Percentiles rank a stretch among this genome's conserved stretches.
These are phyloP conservation scores for Siphonodentalium dalli DNA, from an alignment of 2,888 invertebrate species.

Conservation along the genomic window DNA sequence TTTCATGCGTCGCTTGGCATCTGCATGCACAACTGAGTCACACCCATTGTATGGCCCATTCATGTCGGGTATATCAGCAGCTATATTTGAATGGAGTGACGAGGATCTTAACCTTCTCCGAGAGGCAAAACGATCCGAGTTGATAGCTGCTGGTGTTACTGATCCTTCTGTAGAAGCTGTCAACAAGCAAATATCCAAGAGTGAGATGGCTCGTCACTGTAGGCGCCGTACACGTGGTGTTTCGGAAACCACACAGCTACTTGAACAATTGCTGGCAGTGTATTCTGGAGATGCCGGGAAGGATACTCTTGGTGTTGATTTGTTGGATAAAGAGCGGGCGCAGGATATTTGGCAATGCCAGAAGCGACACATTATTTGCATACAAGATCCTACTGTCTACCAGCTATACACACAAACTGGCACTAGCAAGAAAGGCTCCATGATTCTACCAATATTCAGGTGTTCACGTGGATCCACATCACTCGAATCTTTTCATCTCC, in stretches of 20 bases:
- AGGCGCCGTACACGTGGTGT: conserved; percentile 26
- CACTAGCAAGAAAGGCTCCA: conserved; percentile 30
- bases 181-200: conserved; percentile 9
- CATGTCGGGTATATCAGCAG: conserved; percentile 26
- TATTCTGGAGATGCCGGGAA: conserved; percentile 9
- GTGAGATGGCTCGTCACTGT: conserved; percentile 32
- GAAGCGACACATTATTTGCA: conserved; percentile 22
- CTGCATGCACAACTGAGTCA: conserved; percentile 25
- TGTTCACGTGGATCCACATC: conserved; percentile 42
- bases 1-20: conserved; percentile 33
- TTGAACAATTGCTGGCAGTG: conserved; percentile 15
- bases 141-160: conserved; percentile 10
- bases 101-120: conserved; percentile 28
- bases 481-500: conserved; percentile 41
- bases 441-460: conserved; percentile 29
- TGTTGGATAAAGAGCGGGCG: conserved; percentile 22
- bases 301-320: conserved; percentile 27
- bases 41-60: conserved; percentile 33
- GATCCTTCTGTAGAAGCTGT: conserved; percentile 26
- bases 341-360: conserved; percentile 14
- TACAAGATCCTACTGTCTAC: conserved; percentile 28
- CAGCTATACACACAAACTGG: conserved; percentile 29
- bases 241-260: conserved; percentile 16
- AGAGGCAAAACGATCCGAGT: conserved; percentile 32
- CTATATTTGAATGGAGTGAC: conserved; percentile 33